Conservation (phyloP, 2,797 vertebrate genomes). For the Sternarchorhynchus goeldii region DNA sequence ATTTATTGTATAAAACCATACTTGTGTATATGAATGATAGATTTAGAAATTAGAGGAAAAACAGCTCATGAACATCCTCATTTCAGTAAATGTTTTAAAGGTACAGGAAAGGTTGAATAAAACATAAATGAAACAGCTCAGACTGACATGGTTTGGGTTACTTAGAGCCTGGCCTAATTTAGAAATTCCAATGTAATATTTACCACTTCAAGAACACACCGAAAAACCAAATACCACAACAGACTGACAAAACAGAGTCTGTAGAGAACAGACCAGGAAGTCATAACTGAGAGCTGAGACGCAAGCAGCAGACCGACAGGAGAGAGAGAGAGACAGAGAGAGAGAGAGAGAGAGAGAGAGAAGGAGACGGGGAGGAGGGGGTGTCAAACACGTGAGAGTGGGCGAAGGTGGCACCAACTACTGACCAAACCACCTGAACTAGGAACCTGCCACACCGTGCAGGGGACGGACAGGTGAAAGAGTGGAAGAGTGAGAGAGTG, state of each 20-base stretch:
- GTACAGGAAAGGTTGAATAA: not conserved
- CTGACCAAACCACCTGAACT: slow-evolving; percentile 63
- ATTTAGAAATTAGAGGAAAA: not conserved
- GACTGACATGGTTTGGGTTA: not conserved
- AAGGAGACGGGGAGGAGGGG: not conserved
- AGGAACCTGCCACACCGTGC: slow-evolving; percentile 68
- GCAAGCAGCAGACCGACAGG: slow-evolving; percentile 81
- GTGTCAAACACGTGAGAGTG: slow-evolving; percentile 56
- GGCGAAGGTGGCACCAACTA: slow-evolving; percentile 58
- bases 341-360: slow-evolving; percentile 11
- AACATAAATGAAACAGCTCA: slow-evolving; percentile 33
- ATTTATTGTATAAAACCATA: not conserved
- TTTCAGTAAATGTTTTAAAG: not conserved
- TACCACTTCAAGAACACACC: slow-evolving; percentile 65
- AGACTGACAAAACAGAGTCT: slow-evolving; percentile 76
- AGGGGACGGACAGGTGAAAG: slow-evolving; percentile 70
- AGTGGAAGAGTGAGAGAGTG: slow-evolving; percentile 24
- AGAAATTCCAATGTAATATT: slow-evolving; percentile 38
- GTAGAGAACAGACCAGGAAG: slow-evolving; percentile 70
- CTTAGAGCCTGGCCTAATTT: not conserved
- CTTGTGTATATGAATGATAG: not conserved
- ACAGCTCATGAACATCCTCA: not conserved
- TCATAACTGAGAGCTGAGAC: slow-evolving; percentile 67
- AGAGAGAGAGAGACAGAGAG: slow-evolving; percentile 25
- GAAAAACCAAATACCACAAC: slow-evolving; percentile 67